Evolutionary conservation across 2,888 invertebrate species (phyloP), one percentile per base, ranked within the genome.

Genomic region (Pollenia labialis): DNA sequence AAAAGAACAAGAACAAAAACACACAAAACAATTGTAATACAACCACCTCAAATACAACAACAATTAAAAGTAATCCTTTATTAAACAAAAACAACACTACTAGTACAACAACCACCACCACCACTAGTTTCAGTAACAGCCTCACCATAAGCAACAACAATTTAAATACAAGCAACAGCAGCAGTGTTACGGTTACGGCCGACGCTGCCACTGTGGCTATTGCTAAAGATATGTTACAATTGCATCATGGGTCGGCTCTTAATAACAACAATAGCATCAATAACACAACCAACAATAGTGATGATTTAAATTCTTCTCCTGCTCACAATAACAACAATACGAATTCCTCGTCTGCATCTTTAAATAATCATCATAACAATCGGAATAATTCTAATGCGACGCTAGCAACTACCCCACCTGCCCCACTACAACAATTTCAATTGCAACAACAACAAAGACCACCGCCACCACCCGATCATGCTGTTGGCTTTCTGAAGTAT

Each of bases 201-300:
- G 92, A 92, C 91, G 92, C 92, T 88, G 92, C 92, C 88, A 92
- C 92, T 90, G 92, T 92, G 89, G 92, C 92, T 89, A 91, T 92
- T 88, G 92, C 92, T 83, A 92, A 92, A 91, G 92, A 92, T 90
- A 92, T 92, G 92, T 90, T 92, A 88, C 92, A 92, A 89, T 89
- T 92, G 89, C 92, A 92, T 89, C 92, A 92, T 90, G 92, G 92
- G 79, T 90, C 90, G 79, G 89, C 90, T 80, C 88, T 90, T 85
- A 90, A 90, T 64, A 91, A 90, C 62, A 91, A 91, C 66, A 90
- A 88, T 75, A 90, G 82, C 54, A 90, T 84, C 50, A 90, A 85
- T 74, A 90, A 48, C 64, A 83, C 76, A 44, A 72, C 48, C 68
- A 88, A 74, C 56, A 82, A 69, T 76, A 82, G 56, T 75, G 85